Percentiles rank a stretch among this genome's conserved stretches.
Evolutionary conservation across 1,140 invertebrate genomes (phyloP).

Genomic region (Rhopalosiphum padi): DNA sequence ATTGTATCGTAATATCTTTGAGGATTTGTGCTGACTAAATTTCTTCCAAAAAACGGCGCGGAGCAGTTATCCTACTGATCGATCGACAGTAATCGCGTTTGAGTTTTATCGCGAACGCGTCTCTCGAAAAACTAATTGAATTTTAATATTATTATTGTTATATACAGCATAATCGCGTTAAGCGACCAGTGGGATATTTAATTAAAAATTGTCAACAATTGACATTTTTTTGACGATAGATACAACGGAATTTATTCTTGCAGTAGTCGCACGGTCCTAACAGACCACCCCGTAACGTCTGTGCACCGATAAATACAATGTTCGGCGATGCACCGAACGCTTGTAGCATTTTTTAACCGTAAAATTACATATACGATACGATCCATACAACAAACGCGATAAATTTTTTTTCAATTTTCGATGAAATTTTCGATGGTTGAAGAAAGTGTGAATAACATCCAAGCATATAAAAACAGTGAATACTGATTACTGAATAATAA

Average conservation of each 20-base stretch:
- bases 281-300: too few relatives aligned
- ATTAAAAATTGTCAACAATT: neutral
- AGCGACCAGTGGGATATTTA: neutral
- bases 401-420: neutral
- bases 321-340: neutral
- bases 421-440: neutral
- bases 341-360: neutral
- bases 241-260: neutral
- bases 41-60: neutral
- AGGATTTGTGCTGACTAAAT: neutral
- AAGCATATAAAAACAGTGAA: neutral
- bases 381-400: neutral
- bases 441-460: neutral
- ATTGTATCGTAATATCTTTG: neutral
- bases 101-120: neutral
- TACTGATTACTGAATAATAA: too few relatives aligned
- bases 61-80: neutral
- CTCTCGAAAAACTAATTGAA: neutral
- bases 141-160: neutral
- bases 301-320: neutral
- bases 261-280: too few relatives aligned
- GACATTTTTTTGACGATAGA: neutral
- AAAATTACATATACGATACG: too few relatives aligned
- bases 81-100: neutral
- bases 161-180: neutral